phyloP scores from a whole-genome alignment of 2,888 invertebrate species.

The Thymelicus sylvestris region DNA sequence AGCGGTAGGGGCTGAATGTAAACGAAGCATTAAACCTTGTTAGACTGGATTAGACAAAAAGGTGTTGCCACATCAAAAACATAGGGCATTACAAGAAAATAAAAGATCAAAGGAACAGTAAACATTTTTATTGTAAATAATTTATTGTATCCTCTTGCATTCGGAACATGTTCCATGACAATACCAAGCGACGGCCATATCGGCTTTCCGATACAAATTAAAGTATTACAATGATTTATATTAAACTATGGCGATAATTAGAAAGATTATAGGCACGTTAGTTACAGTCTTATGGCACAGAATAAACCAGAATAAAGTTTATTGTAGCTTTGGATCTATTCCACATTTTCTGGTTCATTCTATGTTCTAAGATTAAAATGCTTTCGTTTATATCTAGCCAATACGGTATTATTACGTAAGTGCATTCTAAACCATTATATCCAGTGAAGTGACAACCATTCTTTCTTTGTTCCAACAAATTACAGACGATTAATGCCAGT shows the following conservation, averaged over 20 bases:
- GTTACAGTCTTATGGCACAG: neutral
- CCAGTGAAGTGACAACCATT: neutral
- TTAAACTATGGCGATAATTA: constrained; percentile 24
- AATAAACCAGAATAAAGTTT: neutral
- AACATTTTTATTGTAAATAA: constrained; percentile 84
- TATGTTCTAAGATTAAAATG: constrained; percentile 4
- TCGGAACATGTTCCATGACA: constrained; percentile 71
- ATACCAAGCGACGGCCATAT: constrained; percentile 60
- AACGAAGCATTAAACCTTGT: no score
- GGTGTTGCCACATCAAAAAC: no score
- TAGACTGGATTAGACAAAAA: no score
- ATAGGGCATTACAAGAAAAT: constrained; percentile 48
- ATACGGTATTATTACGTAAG: constrained; percentile 9
- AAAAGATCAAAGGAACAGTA: constrained; percentile 76
- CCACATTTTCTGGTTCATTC: constrained; percentile 1
- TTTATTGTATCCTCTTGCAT: constrained; percentile 80
- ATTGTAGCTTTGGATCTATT: neutral
- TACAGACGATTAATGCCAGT: no score
- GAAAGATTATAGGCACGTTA: constrained; percentile 23
- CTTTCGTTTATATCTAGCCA: constrained; percentile 7
- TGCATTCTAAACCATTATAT: constrained; percentile 18
- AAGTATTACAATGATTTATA: constrained; percentile 31
- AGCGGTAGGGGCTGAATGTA: no score
- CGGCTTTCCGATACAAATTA: constrained; percentile 44
- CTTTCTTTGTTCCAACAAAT: neutral